Percentiles rank a stretch among this genome's conserved stretches.
These are phyloP conservation scores for Hypomecis atomaria DNA, from an alignment of 2,888 invertebrate species.

Conservation along the genomic window DNA sequence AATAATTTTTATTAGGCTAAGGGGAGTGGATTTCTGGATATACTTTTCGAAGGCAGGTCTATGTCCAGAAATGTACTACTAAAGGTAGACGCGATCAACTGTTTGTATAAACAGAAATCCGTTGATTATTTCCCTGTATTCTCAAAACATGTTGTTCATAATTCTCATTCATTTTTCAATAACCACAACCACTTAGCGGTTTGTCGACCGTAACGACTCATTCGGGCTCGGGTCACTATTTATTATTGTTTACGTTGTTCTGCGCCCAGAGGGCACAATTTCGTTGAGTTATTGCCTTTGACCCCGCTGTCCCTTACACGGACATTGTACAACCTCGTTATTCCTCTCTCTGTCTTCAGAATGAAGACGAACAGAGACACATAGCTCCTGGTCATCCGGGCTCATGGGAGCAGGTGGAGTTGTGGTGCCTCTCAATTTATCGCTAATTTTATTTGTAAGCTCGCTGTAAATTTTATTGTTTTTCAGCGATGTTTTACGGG, in stretches of 20 bases:
- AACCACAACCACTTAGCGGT: slow-evolving; percentile 49
- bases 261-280: slow-evolving; percentile 74
- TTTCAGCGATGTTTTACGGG: slow-evolving; percentile 44
- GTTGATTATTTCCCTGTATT: not conserved
- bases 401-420: slow-evolving; percentile 67
- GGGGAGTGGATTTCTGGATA: too few relatives aligned
- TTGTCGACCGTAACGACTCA: slow-evolving; percentile 60
- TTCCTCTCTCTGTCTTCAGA: slow-evolving; percentile 11
- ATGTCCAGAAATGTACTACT: too few relatives aligned
- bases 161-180: slow-evolving; percentile 26
- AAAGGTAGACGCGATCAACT: too few relatives aligned
- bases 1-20: too few relatives aligned
- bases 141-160: slow-evolving; percentile 10
- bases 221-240: slow-evolving; percentile 68
- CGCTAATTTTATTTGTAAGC: slow-evolving; percentile 74
- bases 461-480: slow-evolving; percentile 63
- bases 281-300: slow-evolving; percentile 76
- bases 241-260: slow-evolving; percentile 67
- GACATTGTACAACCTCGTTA: slow-evolving; percentile 26
- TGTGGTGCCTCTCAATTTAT: slow-evolving; percentile 75
- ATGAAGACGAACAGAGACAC: not conserved
- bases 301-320: slow-evolving; percentile 51
- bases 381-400: slow-evolving; percentile 39
- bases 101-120: not conserved
- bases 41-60: too few relatives aligned